Conservation (phyloP, 2,113 vertebrate species). For the Vombatus ursinus region DNA sequence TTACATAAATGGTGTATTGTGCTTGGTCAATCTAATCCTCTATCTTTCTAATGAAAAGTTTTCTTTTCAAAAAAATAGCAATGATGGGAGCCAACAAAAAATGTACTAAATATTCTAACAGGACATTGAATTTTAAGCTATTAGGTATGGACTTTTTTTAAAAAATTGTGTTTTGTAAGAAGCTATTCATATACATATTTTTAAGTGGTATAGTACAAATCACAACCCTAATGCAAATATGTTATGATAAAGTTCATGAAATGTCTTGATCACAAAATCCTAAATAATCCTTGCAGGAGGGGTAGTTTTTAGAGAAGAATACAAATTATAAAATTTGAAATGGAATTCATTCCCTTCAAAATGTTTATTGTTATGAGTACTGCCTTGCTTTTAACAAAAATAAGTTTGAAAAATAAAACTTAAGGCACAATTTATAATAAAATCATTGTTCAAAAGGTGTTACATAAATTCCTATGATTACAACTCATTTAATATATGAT, state of each 20-base stretch:
- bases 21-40: slow-evolving; percentile 33
- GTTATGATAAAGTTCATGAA: not conserved
- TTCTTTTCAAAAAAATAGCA: slow-evolving; percentile 49
- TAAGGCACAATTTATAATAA: slow-evolving; percentile 8
- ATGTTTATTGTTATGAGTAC: not conserved
- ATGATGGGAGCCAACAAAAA: not conserved
- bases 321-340: slow-evolving; percentile 12
- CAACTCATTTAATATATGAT: not conserved
- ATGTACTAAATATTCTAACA: slow-evolving; percentile 35
- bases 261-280: slow-evolving; percentile 22
- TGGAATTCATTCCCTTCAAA: not conserved
- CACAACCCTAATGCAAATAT: not conserved
- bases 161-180: not conserved
- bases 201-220: not conserved
- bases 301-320: not conserved
- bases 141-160: slow-evolving; percentile 11
- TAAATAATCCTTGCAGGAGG: slow-evolving; percentile 20
- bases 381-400: not conserved
- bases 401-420: slow-evolving; percentile 16
- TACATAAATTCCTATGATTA: slow-evolving; percentile 35
- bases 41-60: slow-evolving; percentile 24
- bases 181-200: not conserved
- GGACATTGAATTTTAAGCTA: slow-evolving; percentile 34
- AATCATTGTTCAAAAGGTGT: not conserved
- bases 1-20: slow-evolving; percentile 31